Conservation (phyloP, 2,113 vertebrate species). For the Ophthalmolycus amberensis region DNA sequence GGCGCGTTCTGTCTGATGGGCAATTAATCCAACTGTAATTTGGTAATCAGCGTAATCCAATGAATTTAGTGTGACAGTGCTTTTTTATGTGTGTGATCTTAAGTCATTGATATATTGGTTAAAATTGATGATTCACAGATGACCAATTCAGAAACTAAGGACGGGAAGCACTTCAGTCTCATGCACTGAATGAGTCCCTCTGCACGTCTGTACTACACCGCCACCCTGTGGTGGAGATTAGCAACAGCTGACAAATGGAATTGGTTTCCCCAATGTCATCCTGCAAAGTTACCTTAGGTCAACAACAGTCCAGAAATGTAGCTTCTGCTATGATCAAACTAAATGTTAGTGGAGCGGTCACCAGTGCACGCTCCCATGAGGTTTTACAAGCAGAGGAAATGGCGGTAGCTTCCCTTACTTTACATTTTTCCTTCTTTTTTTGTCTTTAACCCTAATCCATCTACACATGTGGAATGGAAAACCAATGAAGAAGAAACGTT, state of each 20-base stretch:
- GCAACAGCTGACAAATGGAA: constrained; percentile 6
- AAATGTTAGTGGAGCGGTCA: background rate
- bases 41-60: constrained; percentile 38
- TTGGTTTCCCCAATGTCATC: background rate
- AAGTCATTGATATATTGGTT: background rate
- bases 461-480: constrained; percentile 35
- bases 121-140: constrained; percentile 8
- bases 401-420: background rate
- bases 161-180: background rate
- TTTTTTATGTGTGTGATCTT: background rate
- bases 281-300: background rate
- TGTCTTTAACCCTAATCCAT: constrained; percentile 46
- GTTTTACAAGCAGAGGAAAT: constrained; percentile 31
- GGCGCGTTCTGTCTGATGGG: background rate
- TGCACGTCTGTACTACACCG: constrained; percentile 15
- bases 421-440: constrained; percentile 6
- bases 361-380: background rate
- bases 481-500: constrained; percentile 52
- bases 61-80: constrained; percentile 24
- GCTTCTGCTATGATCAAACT: constrained; percentile 21
- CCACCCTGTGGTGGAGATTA: constrained; percentile 65
- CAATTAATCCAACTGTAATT: constrained; percentile 35
- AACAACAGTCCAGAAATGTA: constrained; percentile 12
- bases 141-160: background rate
- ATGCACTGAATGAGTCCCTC: background rate